Evolutionary conservation across 2,888 invertebrate genomes (phyloP), one percentile per base, ranked within the genome.

Genomic region (Leucophenga montana): DNA sequence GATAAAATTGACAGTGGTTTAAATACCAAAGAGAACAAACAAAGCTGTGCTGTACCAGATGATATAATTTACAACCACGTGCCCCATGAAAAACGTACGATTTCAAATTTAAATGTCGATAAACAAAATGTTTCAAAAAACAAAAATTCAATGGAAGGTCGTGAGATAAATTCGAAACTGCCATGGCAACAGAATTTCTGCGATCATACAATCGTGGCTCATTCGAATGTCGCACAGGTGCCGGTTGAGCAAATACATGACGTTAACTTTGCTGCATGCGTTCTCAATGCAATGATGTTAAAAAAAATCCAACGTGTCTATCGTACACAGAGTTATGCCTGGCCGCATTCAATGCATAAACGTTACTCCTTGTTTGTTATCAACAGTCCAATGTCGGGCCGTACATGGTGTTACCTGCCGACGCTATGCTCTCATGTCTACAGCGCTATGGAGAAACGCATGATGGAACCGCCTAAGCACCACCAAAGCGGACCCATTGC

Each of bases 391-490:
- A 87, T 88, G 14, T 90, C 92, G 66, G 94, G 94, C 0, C 94
- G 95, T 88, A 94, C 95, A 0, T 87, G 93, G 79, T 92, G 93
- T 0, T 95, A 94, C 83, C 84, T 94, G 31, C 92, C 94, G 14
- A 92, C 94, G 0, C 86, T 95, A 3, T 90, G 93, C 18, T 20
- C 62, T 18, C 46, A 20, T 20, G 16, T 62, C 46, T 20, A 46
- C 14, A 18, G 33, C 9, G 5, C n/a, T 13, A 46, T 22, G 11
- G 22, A 14, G 5, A 13, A 20, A 22, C 18, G 20, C 1, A 8
- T 61, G 39, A 11, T 31, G 18, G 4, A n/a, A 2, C 1, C 0
- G 9, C 13, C 1, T 5, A 22, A 39, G n/a, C n/a, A n/a, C n/a
- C n/a, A n/a, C n/a, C n/a, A n/a, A 11, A 3, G 33, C 20, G 92